These are phyloP conservation scores for Mobula hypostoma DNA, from an alignment of 2,113 vertebrate genomes.

Conservation along the genomic window DNA sequence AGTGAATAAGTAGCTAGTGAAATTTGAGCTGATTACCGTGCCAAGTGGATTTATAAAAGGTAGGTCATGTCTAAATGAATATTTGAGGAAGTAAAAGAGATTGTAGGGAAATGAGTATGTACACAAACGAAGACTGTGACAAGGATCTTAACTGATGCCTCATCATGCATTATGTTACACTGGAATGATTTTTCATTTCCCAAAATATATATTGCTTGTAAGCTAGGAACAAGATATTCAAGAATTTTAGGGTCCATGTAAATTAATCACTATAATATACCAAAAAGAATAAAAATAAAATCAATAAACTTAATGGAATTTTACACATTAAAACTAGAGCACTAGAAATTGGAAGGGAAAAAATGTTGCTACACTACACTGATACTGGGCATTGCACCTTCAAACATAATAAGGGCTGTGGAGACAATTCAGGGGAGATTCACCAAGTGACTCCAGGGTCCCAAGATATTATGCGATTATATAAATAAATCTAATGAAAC, in stretches of 20 bases:
- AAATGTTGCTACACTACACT: not conserved
- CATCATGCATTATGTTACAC: not conserved
- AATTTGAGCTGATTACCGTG: not conserved
- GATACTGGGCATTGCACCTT: not conserved
- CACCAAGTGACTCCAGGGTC: not conserved
- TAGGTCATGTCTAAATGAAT: not conserved
- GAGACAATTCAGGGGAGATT: not conserved
- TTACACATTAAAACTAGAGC: not conserved
- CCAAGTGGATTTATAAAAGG: not conserved
- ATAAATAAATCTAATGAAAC: too few species aligned
- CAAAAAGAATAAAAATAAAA: not conserved
- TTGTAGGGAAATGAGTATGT: not conserved
- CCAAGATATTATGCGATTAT: too few species aligned
- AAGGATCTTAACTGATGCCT: not conserved
- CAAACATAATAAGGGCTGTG: not conserved
- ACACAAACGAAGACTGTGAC: not conserved
- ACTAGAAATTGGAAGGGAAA: not conserved
- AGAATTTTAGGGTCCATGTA: too few species aligned
- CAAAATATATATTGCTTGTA: too few species aligned
- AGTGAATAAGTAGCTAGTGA: not conserved
- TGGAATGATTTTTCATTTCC: too few species aligned
- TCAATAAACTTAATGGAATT: not conserved
- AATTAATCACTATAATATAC: not conserved
- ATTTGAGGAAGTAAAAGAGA: not conserved
- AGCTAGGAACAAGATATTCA: too few species aligned